Evolutionary conservation across 2,113 vertebrate genomes (phyloP), one percentile per base, ranked within the genome.

Genomic region (Crotophaga sulcirostris): DNA sequence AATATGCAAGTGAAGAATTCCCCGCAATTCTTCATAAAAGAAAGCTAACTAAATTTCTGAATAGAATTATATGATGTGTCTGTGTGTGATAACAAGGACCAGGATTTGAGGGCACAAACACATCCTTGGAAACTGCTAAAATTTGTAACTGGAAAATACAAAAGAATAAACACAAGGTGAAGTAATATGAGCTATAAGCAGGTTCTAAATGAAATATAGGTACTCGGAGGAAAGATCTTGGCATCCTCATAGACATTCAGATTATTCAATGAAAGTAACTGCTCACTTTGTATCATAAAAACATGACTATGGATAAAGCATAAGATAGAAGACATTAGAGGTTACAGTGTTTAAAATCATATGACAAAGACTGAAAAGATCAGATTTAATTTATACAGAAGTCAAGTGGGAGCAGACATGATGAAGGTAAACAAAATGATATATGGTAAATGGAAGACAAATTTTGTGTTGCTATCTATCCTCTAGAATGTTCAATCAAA

Each of bases 361-460:
- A 58, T 49, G 47, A 40, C 44, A 85, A 74, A 87, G 52, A 54
- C 8, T 45, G 67, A 76, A 85, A 90, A 83, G 59, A 83, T 92
- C 31, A 80, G 58, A 56, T 92, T 62, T 84, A 63, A 80, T 92
- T 90, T 88, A 83, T 44, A 70, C 14, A 73, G 68, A 93, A 67
- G 72, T 83, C 55, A 79, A 92, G 64, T 77, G 55, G 68, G 76
- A 88, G 70, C 51, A 92, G 72, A 77, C 73, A 93, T n/a, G 36
- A 40, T 90, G 80, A 88, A 86, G 76, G 54, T 95, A 93, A 94
- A 92, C 75, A 96, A 90, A 86, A 78, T 76, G 36, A 94, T 89
- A 54, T 68, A 84, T 33, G 40, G 54, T 60, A 94, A 87, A 79
- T 36, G 54, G 81, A 92, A 84, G 89, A 93, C 88, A 91, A 92